Evolutionary conservation across 2,888 invertebrate genomes (phyloP).

Genomic region (Cerastoderma edule): DNA sequence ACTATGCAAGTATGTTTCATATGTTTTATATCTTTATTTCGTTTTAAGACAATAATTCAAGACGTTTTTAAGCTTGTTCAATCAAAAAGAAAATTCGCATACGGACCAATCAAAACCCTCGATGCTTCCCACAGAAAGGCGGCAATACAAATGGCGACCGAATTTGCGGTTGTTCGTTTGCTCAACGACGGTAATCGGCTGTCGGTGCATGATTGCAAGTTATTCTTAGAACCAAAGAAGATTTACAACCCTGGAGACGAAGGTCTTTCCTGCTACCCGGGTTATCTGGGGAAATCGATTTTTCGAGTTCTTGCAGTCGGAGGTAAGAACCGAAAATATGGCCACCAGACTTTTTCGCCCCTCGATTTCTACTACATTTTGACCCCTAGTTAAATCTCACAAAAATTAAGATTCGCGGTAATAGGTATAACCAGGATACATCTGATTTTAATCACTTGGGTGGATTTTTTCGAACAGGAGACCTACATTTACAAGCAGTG

Average conservation of each 20-base stretch:
- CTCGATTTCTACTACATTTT: too few species aligned
- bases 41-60: slow-evolving; percentile 5
- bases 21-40: too few species aligned
- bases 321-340: slow-evolving; percentile 20
- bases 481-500: too few species aligned
- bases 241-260: slow-evolving; percentile 16
- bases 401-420: too few species aligned
- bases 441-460: too few species aligned
- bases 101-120: slow-evolving; percentile 5
- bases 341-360: too few species aligned
- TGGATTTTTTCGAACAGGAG: too few species aligned
- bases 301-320: slow-evolving; percentile 25
- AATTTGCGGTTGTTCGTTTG: slow-evolving; percentile 20
- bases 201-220: slow-evolving; percentile 2
- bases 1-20: too few species aligned
- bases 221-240: slow-evolving; percentile 19
- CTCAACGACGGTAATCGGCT: slow-evolving; percentile 16
- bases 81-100: slow-evolving; percentile 6
- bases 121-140: neutral
- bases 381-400: too few species aligned
- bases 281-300: slow-evolving; percentile 14
- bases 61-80: slow-evolving; percentile 1
- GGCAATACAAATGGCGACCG: slow-evolving; percentile 8
- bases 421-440: too few species aligned
- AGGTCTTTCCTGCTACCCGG: slow-evolving; percentile 19